Percentiles rank a stretch among this genome's conserved stretches.
phyloP scores from a whole-genome alignment of 2,797 vertebrate species.

The Cynodonichthys magdalenae region DNA sequence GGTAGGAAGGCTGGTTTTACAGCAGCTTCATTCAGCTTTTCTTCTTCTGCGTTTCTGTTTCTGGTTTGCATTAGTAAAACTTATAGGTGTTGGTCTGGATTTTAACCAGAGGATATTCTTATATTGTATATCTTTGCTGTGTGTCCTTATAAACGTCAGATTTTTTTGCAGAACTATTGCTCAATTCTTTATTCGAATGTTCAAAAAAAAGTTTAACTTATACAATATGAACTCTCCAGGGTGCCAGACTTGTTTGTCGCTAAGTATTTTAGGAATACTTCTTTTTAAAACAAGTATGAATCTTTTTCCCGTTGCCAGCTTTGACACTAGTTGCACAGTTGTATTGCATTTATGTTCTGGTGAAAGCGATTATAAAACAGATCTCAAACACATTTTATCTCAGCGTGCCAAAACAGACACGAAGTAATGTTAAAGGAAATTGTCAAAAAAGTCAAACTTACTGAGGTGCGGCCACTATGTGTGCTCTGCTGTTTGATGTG shows the following conservation, averaged over 20 bases:
- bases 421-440: no score
- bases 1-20: constrained; percentile 17
- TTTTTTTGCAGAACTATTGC: background rate
- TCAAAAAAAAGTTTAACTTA: no score
- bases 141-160: background rate
- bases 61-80: constrained; percentile 10
- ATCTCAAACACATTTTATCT: constrained; percentile 18
- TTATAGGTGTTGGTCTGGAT: constrained; percentile 11
- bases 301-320: background rate
- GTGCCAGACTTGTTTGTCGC: background rate
- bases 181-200: no score
- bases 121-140: background rate
- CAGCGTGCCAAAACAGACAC: constrained; percentile 7
- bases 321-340: background rate
- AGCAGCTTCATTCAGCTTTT: constrained; percentile 29
- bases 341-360: background rate
- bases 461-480: constrained; percentile 21
- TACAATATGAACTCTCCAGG: no score
- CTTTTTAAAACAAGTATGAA: background rate
- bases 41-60: constrained; percentile 21
- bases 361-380: constrained; percentile 1
- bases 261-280: no score
- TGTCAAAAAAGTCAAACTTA: background rate
- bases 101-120: constrained; percentile 5
- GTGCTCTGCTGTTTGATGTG: constrained; percentile 36